Conservation (phyloP, 1,140 invertebrate genomes). For the Lutraria rhynchaena region DNA sequence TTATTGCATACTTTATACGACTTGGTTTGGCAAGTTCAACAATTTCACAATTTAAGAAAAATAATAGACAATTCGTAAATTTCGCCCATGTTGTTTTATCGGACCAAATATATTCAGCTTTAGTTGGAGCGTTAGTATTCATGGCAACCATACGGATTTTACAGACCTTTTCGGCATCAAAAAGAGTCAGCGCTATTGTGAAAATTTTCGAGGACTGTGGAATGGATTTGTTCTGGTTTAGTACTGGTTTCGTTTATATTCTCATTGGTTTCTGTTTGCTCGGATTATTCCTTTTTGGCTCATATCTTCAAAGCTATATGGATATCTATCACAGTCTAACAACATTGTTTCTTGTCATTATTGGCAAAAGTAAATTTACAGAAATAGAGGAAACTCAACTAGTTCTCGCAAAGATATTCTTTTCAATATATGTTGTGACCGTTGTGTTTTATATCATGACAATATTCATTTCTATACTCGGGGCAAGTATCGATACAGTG, state of each 20-base stretch:
- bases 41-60: constrained; percentile 42
- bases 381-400: constrained; percentile 85
- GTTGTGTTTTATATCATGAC: constrained; percentile 91
- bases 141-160: constrained; percentile 58
- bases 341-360: constrained; percentile 88
- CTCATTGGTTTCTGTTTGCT: constrained; percentile 17
- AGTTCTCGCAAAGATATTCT: constrained; percentile 88
- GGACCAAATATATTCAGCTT: constrained; percentile 41
- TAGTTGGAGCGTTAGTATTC: constrained; percentile 53
- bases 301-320: constrained; percentile 20
- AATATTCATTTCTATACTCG: constrained; percentile 90
- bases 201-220: constrained; percentile 33
- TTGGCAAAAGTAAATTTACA: constrained; percentile 89
- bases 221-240: constrained; percentile 39
- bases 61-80: constrained; percentile 60
- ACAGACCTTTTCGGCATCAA: constrained; percentile 52
- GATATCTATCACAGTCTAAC: constrained; percentile 16
- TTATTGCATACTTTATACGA: constrained; percentile 35
- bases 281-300: constrained; percentile 52
- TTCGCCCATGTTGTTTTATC: constrained; percentile 62
- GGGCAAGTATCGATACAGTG: constrained; percentile 17
- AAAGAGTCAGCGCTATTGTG: constrained; percentile 42
- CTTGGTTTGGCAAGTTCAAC: constrained; percentile 5
- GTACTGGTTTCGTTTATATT: constrained; percentile 29
- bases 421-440: constrained; percentile 88